Evolutionary conservation across 23 tunicate species (phyloP).

Genomic region (Trididemnum nubilum): DNA sequence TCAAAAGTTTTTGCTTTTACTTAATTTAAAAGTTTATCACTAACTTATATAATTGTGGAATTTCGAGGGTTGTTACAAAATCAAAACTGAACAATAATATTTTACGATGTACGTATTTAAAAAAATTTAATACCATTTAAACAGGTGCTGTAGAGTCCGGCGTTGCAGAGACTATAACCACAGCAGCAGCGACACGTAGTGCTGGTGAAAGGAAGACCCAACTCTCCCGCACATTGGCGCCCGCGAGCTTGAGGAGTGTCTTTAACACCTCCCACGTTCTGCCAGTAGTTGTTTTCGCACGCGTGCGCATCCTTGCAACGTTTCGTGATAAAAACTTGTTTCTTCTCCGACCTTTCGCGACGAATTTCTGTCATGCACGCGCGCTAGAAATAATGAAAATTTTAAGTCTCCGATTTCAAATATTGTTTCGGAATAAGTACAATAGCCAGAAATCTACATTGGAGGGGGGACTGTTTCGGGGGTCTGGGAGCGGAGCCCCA

Average conservation of each 20-base stretch:
- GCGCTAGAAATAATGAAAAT: not conserved
- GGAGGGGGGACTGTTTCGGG: too few species aligned
- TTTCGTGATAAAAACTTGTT: not conserved
- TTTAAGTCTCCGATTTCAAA: too few species aligned
- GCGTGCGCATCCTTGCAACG: slow-evolving; percentile 27
- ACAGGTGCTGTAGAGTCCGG: slow-evolving; percentile 24
- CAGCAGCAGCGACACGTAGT: slow-evolving; percentile 31
- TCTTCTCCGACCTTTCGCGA: not conserved
- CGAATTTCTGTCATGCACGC: slow-evolving; percentile 18
- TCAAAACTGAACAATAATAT: too few species aligned
- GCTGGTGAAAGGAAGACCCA: not conserved
- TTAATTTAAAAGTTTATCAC: too few species aligned
- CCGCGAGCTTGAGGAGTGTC: not conserved
- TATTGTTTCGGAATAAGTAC: too few species aligned
- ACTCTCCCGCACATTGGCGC: slow-evolving; percentile 24
- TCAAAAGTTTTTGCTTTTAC: too few species aligned
- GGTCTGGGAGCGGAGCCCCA: too few species aligned
- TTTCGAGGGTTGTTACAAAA: too few species aligned
- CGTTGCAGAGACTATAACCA: not conserved
- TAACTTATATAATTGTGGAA: too few species aligned
- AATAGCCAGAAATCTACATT: too few species aligned
- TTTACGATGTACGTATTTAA: too few species aligned
- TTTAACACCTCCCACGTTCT: not conserved
- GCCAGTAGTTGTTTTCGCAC: slow-evolving; percentile 1
- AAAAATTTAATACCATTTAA: not conserved